These are phyloP conservation scores for Caenorhabditis tropicalis DNA, from an alignment of 1,140 invertebrate species.

Conservation along the genomic window DNA sequence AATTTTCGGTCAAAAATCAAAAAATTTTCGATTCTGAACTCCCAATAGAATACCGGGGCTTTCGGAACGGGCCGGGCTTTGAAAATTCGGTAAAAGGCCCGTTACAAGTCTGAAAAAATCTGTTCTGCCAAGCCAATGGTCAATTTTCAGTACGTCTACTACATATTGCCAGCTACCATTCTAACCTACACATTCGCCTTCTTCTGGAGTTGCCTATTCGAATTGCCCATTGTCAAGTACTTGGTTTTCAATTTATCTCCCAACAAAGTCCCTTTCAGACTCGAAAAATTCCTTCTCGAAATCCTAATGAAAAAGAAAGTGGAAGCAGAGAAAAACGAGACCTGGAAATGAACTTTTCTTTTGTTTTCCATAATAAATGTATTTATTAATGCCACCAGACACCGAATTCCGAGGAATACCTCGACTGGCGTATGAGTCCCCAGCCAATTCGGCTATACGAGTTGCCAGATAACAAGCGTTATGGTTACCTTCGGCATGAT, in stretches of 20 bases:
- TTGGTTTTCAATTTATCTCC: background rate
- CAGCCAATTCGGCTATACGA: background rate
- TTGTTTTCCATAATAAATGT: no score
- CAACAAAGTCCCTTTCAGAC: background rate
- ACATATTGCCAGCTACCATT: slow-evolving; percentile 35
- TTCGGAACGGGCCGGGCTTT: no score
- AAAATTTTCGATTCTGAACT: no score
- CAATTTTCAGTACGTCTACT: slow-evolving; percentile 41
- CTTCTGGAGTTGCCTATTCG: slow-evolving; percentile 52
- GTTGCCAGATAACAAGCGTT: background rate
- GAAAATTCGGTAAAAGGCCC: no score
- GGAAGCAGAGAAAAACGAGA: background rate
- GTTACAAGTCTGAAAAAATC: no score
- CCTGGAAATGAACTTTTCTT: background rate
- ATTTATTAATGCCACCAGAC: no score
- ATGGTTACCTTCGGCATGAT: background rate
- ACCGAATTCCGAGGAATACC: no score
- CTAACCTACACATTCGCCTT: slow-evolving; percentile 45
- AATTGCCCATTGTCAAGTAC: slow-evolving; percentile 46
- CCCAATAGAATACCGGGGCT: no score
- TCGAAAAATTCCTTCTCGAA: background rate
- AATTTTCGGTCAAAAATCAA: no score
- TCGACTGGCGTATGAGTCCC: no score
- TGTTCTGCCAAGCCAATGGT: background rate
- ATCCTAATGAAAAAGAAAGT: background rate